Conservation (phyloP, 2,888 invertebrate genomes). For the Myathropa florea region DNA sequence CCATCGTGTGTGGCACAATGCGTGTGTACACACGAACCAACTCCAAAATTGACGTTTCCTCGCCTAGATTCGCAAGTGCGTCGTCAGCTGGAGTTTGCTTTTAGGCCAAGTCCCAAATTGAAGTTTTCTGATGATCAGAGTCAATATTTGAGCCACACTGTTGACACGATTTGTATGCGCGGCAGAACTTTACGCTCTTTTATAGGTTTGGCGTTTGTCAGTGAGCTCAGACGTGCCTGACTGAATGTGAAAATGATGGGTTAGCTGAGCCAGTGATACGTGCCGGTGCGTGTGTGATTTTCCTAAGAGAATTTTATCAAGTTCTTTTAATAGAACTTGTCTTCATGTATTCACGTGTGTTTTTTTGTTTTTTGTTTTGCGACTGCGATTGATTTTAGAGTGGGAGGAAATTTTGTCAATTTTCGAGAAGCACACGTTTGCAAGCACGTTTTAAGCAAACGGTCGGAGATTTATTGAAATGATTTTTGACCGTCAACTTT, state of each 20-base stretch:
- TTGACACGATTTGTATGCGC: not conserved
- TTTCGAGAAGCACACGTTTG: not conserved
- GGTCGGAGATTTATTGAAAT: too few relatives aligned
- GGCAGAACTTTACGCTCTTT: not conserved
- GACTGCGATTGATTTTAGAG: not conserved
- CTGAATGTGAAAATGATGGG: not conserved
- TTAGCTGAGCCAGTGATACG: too few relatives aligned
- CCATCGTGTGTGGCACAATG: too few relatives aligned
- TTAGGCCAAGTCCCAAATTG: not conserved
- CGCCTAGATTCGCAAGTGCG: too few relatives aligned
- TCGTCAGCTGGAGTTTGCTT: not conserved
- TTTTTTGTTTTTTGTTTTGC: not conserved
- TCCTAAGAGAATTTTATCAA: not conserved
- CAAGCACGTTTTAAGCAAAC: too few relatives aligned
- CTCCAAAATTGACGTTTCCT: too few relatives aligned
- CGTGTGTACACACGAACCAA: too few relatives aligned
- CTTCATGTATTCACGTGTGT: not conserved
- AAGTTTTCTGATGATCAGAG: not conserved
- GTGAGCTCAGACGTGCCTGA: not conserved
- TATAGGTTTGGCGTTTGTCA: not conserved
- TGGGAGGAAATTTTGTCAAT: not conserved
- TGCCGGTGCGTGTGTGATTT: not conserved
- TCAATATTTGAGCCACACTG: not conserved
- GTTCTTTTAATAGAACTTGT: not conserved
- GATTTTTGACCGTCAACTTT: too few relatives aligned